Percentiles rank a stretch among this genome's conserved stretches.
Evolutionary conservation across 2,797 vertebrate species (phyloP).

Genomic region (Leucoraja ocellata): DNA sequence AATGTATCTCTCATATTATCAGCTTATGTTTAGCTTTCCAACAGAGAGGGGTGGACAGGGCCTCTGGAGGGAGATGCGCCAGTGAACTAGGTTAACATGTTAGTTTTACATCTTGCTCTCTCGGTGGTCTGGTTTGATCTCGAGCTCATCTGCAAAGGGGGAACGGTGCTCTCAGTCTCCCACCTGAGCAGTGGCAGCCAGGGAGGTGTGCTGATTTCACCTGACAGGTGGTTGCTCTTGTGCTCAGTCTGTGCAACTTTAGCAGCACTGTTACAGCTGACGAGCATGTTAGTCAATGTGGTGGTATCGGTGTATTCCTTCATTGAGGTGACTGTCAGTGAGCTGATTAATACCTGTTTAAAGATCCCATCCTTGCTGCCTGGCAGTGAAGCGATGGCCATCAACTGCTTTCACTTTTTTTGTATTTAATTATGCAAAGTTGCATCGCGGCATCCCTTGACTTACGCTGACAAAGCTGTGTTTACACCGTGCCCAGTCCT

Average conservation of each 20-base stretch:
- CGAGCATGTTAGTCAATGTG: not conserved
- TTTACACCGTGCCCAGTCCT: not conserved
- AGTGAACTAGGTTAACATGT: not conserved
- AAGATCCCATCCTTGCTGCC: not conserved
- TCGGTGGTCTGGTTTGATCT: not conserved
- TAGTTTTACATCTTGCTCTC: not conserved
- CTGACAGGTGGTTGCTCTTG: not conserved
- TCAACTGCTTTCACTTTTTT: not conserved
- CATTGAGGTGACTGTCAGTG: not conserved
- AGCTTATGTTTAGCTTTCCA: accelerated
- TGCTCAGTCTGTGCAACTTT: no score
- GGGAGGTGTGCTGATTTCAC: not conserved
- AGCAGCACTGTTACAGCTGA: not conserved
- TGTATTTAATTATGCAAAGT: no score
- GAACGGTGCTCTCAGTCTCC: no score
- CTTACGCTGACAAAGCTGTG: not conserved
- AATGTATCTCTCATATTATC: not conserved
- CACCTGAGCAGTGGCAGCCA: no score
- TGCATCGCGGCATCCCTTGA: not conserved
- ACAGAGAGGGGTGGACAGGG: not conserved
- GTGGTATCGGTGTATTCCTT: not conserved
- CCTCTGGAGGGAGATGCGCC: not conserved
- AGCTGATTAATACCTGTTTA: not conserved
- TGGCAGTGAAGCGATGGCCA: no score
- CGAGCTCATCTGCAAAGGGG: not conserved